Conservation (phyloP, 2,797 vertebrate species). For the Sebastes oblongus region DNA sequence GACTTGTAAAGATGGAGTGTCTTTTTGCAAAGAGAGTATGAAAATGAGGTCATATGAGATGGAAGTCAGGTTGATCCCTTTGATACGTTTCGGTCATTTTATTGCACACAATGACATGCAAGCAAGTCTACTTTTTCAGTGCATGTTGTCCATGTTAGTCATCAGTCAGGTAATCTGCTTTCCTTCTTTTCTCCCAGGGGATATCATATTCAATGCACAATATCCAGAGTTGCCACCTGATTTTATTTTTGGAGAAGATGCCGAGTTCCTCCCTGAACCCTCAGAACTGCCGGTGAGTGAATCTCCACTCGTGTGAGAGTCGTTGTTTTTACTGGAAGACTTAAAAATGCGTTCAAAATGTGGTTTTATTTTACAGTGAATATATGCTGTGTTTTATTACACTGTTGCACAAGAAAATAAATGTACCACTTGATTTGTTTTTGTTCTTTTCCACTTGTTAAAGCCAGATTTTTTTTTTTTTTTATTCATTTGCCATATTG, state of each 20-base stretch:
- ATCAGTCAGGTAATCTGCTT: background rate
- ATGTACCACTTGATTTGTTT: background rate
- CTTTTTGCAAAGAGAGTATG: background rate
- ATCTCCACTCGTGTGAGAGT: background rate
- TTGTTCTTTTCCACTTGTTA: background rate
- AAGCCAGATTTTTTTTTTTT: background rate
- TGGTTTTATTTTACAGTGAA: background rate
- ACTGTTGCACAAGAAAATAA: background rate
- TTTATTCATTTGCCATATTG: background rate
- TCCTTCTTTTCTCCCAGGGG: conserved; percentile 83
- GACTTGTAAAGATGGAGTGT: background rate
- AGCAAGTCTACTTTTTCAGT: background rate
- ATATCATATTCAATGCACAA: conserved; percentile 97
- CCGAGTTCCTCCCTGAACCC: conserved; percentile 95
- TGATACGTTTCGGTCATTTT: background rate
- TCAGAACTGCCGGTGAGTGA: conserved; percentile 91
- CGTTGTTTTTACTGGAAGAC: background rate
- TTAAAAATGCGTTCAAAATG: background rate
- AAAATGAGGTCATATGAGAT: background rate
- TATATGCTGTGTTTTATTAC: background rate
- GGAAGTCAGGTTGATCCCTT: background rate
- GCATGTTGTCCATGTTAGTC: background rate
- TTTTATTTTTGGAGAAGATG: conserved; percentile 99
- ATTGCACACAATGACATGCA: background rate
- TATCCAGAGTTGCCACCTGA: conserved; percentile 97